Percentiles rank a stretch among this genome's conserved stretches.
phyloP scores from a whole-genome alignment of 1,140 invertebrate species.

The Rhizoglyphus robini region DNA sequence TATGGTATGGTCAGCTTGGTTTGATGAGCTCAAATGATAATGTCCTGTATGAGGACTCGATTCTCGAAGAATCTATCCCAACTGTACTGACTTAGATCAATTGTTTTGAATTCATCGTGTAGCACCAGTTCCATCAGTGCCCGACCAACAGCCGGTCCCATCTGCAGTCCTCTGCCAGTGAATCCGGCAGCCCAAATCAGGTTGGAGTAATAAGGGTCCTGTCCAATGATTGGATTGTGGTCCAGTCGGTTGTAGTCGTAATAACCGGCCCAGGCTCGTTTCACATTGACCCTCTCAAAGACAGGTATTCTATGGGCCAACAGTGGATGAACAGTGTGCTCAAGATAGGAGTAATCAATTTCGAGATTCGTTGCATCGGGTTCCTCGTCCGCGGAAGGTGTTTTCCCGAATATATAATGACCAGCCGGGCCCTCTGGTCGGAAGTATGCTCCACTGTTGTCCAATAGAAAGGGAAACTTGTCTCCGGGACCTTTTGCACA shows the following conservation, averaged over 20 bases:
- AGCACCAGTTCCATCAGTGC: slow-evolving; percentile 59
- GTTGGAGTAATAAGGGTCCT: slow-evolving; percentile 71
- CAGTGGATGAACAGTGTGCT: slow-evolving; percentile 59
- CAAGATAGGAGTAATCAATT: slow-evolving; percentile 64
- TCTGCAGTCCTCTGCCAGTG: slow-evolving; percentile 78
- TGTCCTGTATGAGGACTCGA: too few relatives aligned
- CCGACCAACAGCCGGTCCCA: slow-evolving; percentile 72
- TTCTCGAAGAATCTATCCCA: too few relatives aligned
- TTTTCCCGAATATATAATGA: slow-evolving; percentile 50
- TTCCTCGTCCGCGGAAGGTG: slow-evolving; percentile 47
- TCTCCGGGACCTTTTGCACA: slow-evolving; percentile 66
- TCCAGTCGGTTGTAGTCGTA: slow-evolving; percentile 89
- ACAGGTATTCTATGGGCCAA: slow-evolving; percentile 59
- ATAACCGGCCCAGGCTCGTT: slow-evolving; percentile 65
- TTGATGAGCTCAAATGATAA: too few relatives aligned
- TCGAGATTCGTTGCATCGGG: slow-evolving; percentile 50
- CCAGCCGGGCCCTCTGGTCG: slow-evolving; percentile 53
- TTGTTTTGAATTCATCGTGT: slow-evolving; percentile 46
- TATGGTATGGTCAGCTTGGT: too few relatives aligned
- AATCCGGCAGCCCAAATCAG: slow-evolving; percentile 79
- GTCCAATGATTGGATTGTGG: slow-evolving; percentile 77
- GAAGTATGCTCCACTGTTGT: slow-evolving; percentile 44
- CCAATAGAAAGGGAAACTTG: slow-evolving; percentile 68
- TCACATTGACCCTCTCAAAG: slow-evolving; percentile 66
- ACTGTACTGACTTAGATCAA: slow-evolving; percentile 60